Base-by-base conservation (phyloP, 2,797 vertebrate species). In the Pangasius macronema region DNA sequence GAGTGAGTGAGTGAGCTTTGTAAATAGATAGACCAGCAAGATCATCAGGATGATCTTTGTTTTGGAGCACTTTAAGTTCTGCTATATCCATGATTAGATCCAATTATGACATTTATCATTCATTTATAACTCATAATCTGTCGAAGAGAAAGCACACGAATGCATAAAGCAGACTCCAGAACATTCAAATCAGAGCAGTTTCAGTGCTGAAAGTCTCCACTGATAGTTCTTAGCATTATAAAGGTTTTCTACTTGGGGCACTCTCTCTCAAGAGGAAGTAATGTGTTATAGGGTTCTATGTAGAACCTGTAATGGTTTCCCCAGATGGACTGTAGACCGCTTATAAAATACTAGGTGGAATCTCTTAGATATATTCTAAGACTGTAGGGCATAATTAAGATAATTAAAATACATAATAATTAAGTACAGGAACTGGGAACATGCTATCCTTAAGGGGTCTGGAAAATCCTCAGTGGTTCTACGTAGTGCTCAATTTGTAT, bases 371-470 rank as follows among this genome's bases (percentile, higher is more conserved):
- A 30, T 16, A 77, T 57, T 80, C 5, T 57, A 36, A 36, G 77
- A 59, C 77, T 80, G 33, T 39, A 59, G 55, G 55, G 77, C 53
- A 80, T 59, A 80, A 59, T 36, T 59, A 80, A 80, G 5, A 80
- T 80, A 80, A 59, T 59, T 80, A 59, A 57, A 59, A 80, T 80
- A 22, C 0, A 3, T 24, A 80, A 59, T 36, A 59, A 39, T 80
- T 80, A 80, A 80, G 33, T 80, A 80, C 55, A 79, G 53, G 76
- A 33, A 36, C 30, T 79, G 53, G 30, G 51, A 79, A 36, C 75
- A 57, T 76, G 5, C 27, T 16, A 30, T 53, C 13, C 49, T 76
- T 76, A 53, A 53, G 73, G 77, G 33, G 22, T 59, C 33, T 57
- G 53, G 22, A 81, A 77, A 53, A 39, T 42, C 55, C 11, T 42